These are phyloP conservation scores for Escarpia spicata DNA, from an alignment of 2,888 invertebrate genomes.

Conservation along the genomic window DNA sequence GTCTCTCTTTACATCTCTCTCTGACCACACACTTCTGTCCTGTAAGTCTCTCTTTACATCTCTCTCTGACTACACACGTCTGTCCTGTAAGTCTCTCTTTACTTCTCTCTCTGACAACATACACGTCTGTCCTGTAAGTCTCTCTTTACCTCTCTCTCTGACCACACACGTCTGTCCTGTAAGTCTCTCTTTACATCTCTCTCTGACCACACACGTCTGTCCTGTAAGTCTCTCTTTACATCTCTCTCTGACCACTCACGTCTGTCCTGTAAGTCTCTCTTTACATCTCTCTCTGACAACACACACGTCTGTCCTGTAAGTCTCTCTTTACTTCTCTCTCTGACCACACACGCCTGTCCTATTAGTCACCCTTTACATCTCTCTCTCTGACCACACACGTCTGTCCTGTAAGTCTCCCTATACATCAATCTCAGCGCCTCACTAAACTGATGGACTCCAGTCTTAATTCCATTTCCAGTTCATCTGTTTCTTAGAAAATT, in stretches of 20 bases:
- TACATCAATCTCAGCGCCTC: background rate
- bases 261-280: background rate
- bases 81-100: slow-evolving; percentile 40
- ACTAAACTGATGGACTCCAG: background rate
- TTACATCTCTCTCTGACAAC: background rate
- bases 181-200: slow-evolving; percentile 26
- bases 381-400: slow-evolving; percentile 24
- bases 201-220: slow-evolving; percentile 30
- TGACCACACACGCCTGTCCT: background rate
- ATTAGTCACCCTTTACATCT: background rate
- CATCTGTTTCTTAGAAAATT: background rate
- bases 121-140: slow-evolving; percentile 42
- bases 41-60: slow-evolving; percentile 33
- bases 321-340: background rate
- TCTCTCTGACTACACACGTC: slow-evolving; percentile 29
- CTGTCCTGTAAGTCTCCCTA: slow-evolving; percentile 37
- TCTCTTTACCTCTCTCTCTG: background rate
- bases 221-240: slow-evolving; percentile 28
- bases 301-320: slow-evolving; percentile 38
- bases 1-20: slow-evolving; percentile 19
- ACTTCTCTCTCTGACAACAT: slow-evolving; percentile 25
- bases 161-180: slow-evolving; percentile 40
- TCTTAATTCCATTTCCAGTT: too few relatives aligned
- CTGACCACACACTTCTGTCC: slow-evolving; percentile 38
- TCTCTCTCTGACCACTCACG: too few relatives aligned